Evolutionary conservation across 2,888 invertebrate genomes (phyloP), one percentile per base, ranked within the genome.

Genomic region (Lepidocyrtinus sp.): DNA sequence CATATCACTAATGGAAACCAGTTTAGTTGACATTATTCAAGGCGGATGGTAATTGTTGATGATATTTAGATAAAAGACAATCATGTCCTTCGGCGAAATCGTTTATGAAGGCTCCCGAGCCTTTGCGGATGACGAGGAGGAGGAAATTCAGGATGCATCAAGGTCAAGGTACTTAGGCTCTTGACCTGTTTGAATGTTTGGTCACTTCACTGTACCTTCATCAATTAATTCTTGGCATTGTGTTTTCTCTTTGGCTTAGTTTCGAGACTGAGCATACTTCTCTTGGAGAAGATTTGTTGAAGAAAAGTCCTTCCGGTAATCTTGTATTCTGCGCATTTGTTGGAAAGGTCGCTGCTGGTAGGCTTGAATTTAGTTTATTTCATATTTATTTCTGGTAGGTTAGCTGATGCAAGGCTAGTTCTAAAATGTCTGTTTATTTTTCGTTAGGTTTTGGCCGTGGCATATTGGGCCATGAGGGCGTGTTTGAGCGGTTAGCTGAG

Each of bases 111-210:
- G 85, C 24, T 85, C 86, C 12, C 75, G 86, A 24, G 87, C 87
- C 1, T 85, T 85, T 67, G 85, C 84, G 22, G 86, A 85, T 71
- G 86, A 85, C 27, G 85, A 86, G 17, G 86, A 82, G 22, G 83
- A 85, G 27, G 83, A 83, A 88, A 87, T 87, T 87, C 90, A 25
- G 89, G 92, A 22, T 92, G 92, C 12, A 90, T 71, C 64, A 19
- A 77, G 70, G 69, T 72, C n/a, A 67, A 17, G 7, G 24, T n/a
- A 55, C 5, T 9, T 22, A 19, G 21, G 63, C 26, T 25, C 27
- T 27, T 64, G 67, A n/a, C 22, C 15, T 36, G n/a, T 26, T 69
- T 65, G 17, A 12, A 25, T 12, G n/a, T 2, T 59, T 65, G 15
- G 22, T 64, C 2, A 64, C 26, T 64, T 2, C n/a, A n/a, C n/a